phyloP scores from a whole-genome alignment of 2,113 vertebrate species.

The Pteropus alecto region DNA sequence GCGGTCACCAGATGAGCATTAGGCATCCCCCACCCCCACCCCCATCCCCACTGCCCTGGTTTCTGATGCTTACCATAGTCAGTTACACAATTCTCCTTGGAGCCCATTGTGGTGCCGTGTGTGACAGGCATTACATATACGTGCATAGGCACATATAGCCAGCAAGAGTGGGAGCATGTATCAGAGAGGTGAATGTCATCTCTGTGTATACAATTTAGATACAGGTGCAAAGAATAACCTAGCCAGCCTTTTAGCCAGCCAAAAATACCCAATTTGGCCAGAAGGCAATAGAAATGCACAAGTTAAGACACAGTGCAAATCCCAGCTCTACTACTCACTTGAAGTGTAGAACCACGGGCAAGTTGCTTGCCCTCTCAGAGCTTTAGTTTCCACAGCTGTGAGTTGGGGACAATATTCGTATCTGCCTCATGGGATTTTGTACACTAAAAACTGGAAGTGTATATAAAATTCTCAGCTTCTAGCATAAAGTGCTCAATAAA shows the following conservation, averaged over 20 bases:
- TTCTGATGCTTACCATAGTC: not conserved
- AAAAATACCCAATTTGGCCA: no score
- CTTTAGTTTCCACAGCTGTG: not conserved
- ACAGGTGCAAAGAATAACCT: not conserved
- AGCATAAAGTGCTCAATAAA: not conserved
- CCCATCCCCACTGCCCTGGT: not conserved
- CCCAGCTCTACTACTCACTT: not conserved
- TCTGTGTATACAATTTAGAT: not conserved
- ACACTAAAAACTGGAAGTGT: not conserved
- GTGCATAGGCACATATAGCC: accelerated
- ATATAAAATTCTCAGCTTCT: no score
- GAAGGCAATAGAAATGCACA: not conserved
- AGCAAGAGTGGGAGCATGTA: accelerated
- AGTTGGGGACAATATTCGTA: not conserved
- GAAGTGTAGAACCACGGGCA: not conserved
- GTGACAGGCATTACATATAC: no score
- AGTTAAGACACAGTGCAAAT: not conserved
- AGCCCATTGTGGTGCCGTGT: accelerated
- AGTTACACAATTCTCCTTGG: not conserved
- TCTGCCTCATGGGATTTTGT: not conserved
- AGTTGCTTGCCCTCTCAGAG: accelerated
- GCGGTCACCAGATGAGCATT: not conserved
- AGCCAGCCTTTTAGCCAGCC: no score
- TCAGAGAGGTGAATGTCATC: no score
- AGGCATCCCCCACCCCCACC: not conserved